These are phyloP conservation scores for Sturnus vulgaris DNA, from an alignment of 2,113 vertebrate genomes.

Conservation along the genomic window DNA sequence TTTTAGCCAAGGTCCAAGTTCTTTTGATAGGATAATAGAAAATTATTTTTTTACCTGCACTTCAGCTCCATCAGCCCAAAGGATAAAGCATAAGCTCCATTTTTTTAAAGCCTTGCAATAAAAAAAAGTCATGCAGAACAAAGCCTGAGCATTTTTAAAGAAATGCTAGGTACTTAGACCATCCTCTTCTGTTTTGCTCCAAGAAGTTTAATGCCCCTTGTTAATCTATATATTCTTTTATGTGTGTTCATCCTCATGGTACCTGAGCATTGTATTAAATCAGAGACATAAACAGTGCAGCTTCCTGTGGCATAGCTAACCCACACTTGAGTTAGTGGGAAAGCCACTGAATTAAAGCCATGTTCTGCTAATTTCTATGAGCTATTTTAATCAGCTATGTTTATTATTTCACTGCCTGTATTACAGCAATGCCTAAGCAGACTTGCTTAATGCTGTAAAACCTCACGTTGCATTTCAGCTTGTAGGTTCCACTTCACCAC, in stretches of 20 bases:
- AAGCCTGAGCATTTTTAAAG: background rate
- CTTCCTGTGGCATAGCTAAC: background rate
- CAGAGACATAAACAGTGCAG: background rate
- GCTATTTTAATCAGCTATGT: background rate
- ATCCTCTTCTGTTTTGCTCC: background rate
- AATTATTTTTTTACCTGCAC: background rate
- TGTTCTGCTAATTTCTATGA: background rate
- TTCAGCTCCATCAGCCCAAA: slow-evolving; percentile 5
- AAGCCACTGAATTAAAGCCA: background rate
- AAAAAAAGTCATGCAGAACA: slow-evolving; percentile 1
- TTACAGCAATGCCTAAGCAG: background rate
- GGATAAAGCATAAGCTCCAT: background rate
- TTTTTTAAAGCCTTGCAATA: background rate
- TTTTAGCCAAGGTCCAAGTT: background rate
- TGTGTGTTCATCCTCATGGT: background rate
- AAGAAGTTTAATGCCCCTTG: background rate
- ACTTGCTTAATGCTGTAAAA: background rate
- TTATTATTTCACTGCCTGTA: background rate
- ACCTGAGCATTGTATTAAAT: slow-evolving; percentile 6
- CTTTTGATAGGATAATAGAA: background rate
- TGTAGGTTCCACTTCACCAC: background rate
- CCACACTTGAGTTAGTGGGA: background rate
- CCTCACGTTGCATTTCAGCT: background rate
- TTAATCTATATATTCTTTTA: background rate
- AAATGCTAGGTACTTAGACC: background rate